Evolutionary conservation across 2,888 invertebrate genomes (phyloP), one percentile per base, ranked within the genome.

Genomic region (Drosophila algonquin): DNA sequence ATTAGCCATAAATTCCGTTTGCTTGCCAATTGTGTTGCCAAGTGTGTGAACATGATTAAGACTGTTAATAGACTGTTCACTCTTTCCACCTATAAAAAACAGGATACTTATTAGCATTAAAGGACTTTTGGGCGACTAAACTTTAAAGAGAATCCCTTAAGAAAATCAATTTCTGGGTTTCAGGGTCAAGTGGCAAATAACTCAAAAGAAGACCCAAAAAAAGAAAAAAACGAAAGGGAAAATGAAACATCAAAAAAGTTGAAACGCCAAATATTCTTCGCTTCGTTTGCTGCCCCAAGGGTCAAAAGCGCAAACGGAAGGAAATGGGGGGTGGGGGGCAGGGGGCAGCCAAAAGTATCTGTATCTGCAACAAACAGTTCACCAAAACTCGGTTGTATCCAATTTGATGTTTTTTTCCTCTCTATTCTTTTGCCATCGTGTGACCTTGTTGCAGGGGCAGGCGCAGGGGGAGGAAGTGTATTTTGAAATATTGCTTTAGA

Each of bases 1-100:
- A 84, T 79, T 79, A 77, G 64, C 70, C 68, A 65, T 63, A 32
- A 63, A 5, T 12, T 54, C 3, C 24, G 50, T n/a, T 46, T 12
- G 53, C 48, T 14, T 58, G 71, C 71, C 71, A 72, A 72, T 57
- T 72, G 71, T 70, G 72, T 72, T 63, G 12, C 40, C 63, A 58
- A 72, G 71, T 72, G 71, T 72, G 63, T 72, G 57, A 72, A 54
- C 73, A 72, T 57, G 71, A 72, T 72, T 72, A 72, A 61, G 51
- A 50, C 45, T 27, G n/a, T 21, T 55, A 50, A 27, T 24, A 9
- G 46, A 12, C 46, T 32, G 9, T 35, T 35, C 35, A 21, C 21
- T 21, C 21, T 21, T 12, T 1, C 12, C 12, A 4, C 1, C 12
- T 4, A 4, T 12, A 12, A 40, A 14, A 12, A 6, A 6, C n/a